Percentiles rank a stretch among this genome's conserved stretches.
Conservation (phyloP, 2,888 invertebrate genomes). For the Caenorhabditis imperialis region DNA sequence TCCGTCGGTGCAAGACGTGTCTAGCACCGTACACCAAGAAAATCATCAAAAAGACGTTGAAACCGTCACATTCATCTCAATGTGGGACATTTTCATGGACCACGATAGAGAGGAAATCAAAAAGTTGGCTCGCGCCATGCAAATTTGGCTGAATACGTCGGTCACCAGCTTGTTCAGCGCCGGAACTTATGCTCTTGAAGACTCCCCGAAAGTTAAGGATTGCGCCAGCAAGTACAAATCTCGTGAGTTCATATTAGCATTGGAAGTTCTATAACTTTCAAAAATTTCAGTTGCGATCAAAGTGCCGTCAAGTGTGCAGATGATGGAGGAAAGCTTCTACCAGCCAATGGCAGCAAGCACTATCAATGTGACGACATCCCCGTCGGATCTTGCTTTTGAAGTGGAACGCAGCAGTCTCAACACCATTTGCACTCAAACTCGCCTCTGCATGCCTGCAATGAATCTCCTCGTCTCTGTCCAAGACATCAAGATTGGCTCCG, state of each 20-base stretch:
- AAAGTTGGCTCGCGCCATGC: constrained; percentile 23
- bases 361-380: background rate
- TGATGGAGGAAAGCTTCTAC: constrained; percentile 44
- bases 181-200: constrained; percentile 13
- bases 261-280: background rate
- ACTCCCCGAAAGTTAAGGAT: constrained; percentile 20
- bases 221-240: constrained; percentile 21
- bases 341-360: constrained; percentile 39
- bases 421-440: constrained; percentile 42
- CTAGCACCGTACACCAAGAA: constrained; percentile 2
- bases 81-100: constrained; percentile 29
- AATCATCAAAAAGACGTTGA: constrained; percentile 24
- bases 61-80: constrained; percentile 28
- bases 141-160: constrained; percentile 22
- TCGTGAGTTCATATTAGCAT: constrained; percentile 4
- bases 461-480: constrained; percentile 60
- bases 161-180: constrained; percentile 1
- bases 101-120: constrained; percentile 43
- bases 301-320: constrained; percentile 2
- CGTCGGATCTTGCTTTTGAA: constrained; percentile 13
- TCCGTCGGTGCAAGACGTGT: constrained; percentile 9
- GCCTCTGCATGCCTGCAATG: constrained; percentile 39
- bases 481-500: constrained; percentile 70
- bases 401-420: constrained; percentile 16
- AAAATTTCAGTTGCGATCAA: constrained; percentile 6